These are phyloP conservation scores for Chrysolina haemoptera DNA, from an alignment of 2,888 invertebrate species.

Conservation along the genomic window DNA sequence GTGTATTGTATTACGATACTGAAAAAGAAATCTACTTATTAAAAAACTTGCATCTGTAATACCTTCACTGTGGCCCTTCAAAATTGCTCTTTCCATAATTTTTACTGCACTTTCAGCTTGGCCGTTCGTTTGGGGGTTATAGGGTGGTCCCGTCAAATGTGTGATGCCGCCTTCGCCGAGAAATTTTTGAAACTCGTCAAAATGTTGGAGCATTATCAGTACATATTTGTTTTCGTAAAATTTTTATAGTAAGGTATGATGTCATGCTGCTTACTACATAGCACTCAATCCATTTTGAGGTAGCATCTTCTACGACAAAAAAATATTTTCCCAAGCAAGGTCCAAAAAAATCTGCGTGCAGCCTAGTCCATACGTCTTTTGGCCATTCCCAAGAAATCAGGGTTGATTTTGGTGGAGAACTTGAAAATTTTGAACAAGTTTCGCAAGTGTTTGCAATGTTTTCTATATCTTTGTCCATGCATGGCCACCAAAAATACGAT, in stretches of 20 bases:
- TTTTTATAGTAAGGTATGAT: neutral
- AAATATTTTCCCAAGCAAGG: neutral
- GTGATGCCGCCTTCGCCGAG: too few species aligned
- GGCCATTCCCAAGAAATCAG: neutral
- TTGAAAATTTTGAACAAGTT: neutral
- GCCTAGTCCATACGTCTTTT: constrained; percentile 3
- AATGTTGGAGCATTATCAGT: neutral
- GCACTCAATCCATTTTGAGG: neutral
- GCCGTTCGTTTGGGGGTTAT: neutral
- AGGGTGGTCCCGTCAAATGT: too few species aligned
- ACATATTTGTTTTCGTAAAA: neutral
- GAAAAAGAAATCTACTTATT: neutral
- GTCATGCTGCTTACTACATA: neutral
- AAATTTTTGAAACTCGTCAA: neutral
- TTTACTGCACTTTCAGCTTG: neutral
- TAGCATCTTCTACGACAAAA: neutral
- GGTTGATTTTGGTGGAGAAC: neutral
- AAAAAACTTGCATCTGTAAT: neutral
- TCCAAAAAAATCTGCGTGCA: neutral
- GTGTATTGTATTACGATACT: neutral
- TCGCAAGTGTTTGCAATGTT: neutral
- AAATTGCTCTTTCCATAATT: neutral
- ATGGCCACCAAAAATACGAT: neutral
- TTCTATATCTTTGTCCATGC: constrained; percentile 6
- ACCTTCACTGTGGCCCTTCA: constrained; percentile 2